These are phyloP conservation scores for Narcine bancroftii DNA, from an alignment of 2,113 vertebrate species.

Conservation along the genomic window DNA sequence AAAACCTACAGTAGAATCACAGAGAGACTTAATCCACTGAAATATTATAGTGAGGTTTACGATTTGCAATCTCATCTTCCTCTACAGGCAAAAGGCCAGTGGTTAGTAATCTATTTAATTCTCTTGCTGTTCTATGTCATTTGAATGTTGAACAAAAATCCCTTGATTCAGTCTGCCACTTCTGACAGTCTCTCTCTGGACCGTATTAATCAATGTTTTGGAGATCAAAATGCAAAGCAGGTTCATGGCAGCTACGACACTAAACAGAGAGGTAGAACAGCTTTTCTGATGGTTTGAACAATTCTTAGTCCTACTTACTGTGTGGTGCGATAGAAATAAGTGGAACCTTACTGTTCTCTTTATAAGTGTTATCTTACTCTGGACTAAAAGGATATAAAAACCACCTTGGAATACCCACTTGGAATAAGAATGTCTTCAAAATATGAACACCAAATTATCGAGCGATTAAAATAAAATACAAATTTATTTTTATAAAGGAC, in stretches of 20 bases:
- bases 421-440: not conserved
- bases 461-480: not conserved
- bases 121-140: slow-evolving; percentile 62
- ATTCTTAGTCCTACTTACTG: not conserved
- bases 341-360: slow-evolving; percentile 7
- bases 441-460: not conserved
- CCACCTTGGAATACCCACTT: not conserved
- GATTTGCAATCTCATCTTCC: slow-evolving; percentile 64
- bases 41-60: slow-evolving; percentile 63
- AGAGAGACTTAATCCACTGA: slow-evolving; percentile 65
- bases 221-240: slow-evolving; percentile 60
- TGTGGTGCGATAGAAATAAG: not conserved
- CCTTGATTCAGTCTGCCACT: slow-evolving; percentile 69
- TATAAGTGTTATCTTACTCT: not conserved
- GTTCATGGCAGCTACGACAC: slow-evolving; percentile 53
- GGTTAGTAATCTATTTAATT: slow-evolving; percentile 74
- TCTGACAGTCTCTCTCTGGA: slow-evolving; percentile 69
- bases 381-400: slow-evolving; percentile 8
- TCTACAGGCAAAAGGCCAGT: slow-evolving; percentile 66
- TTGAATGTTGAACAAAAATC: slow-evolving; percentile 66
- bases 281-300: slow-evolving; percentile 31
- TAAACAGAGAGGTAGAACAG: slow-evolving; percentile 53
- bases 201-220: slow-evolving; percentile 69
- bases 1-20: slow-evolving; percentile 55
- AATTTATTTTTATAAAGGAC: not conserved